A percentile compares a stretch with the other conserved stretches of the same genome.
phyloP scores from a whole-genome alignment of 2,888 invertebrate genomes.

The Chrysomela aeneicollis region DNA sequence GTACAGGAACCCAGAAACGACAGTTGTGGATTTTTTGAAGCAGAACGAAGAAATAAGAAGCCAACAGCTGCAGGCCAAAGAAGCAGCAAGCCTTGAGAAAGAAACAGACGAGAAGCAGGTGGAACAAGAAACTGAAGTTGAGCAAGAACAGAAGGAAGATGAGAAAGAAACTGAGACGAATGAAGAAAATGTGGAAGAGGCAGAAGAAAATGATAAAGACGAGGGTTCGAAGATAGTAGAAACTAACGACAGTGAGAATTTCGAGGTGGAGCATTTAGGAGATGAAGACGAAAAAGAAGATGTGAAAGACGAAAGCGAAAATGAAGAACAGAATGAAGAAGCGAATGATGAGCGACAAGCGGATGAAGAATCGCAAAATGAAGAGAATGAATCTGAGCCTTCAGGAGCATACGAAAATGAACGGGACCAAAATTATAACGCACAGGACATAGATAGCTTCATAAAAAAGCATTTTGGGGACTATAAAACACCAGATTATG shows the following conservation, averaged over 20 bases:
- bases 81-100: slow-evolving; percentile 21
- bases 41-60: slow-evolving; percentile 1
- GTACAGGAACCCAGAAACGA: neutral
- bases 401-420: slow-evolving; percentile 27
- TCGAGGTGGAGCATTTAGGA: slow-evolving; percentile 32
- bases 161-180: slow-evolving; percentile 31
- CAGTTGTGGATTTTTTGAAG: slow-evolving; percentile 1
- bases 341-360: slow-evolving; percentile 19
- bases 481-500: slow-evolving; percentile 26
- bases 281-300: slow-evolving; percentile 25
- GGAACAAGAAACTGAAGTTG: slow-evolving; percentile 27
- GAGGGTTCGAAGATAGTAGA: slow-evolving; percentile 22
- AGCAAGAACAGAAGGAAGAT: slow-evolving; percentile 23
- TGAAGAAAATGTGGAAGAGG: slow-evolving; percentile 22
- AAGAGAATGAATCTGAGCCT: slow-evolving; percentile 27
- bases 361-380: slow-evolving; percentile 28
- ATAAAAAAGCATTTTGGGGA: slow-evolving; percentile 36
- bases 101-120: slow-evolving; percentile 23
- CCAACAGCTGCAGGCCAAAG: neutral
- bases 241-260: slow-evolving; percentile 35
- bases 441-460: slow-evolving; percentile 36
- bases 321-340: slow-evolving; percentile 3
- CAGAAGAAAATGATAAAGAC: slow-evolving; percentile 28
- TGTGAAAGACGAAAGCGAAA: neutral
- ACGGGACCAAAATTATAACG: slow-evolving; percentile 31